Base-by-base conservation (phyloP, 2,113 vertebrate species). In the Proterorhinus semilunaris region DNA sequence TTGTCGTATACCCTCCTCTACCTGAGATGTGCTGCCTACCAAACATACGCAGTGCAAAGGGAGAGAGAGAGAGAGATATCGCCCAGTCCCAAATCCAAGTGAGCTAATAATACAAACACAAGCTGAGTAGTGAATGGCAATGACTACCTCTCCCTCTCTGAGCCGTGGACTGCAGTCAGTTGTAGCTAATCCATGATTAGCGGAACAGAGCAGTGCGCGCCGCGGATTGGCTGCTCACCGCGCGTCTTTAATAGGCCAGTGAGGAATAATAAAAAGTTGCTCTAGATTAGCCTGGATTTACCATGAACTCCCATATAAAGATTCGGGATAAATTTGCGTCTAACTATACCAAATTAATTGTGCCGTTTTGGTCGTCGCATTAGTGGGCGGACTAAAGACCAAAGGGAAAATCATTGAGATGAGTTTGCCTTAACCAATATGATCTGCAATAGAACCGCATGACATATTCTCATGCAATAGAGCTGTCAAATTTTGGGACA, bases 111-210 rank as follows among this genome's bases (percentile, higher is more conserved):
- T 79, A 84, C 62, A 79, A 69, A 68, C 0, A 15, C 69, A 71
- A 69, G 12, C 8, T 57, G 83, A 81, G 73, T 71, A 68, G 75
- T 72, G 81, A 78, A 76, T 62, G 65, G 81, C 81, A 77, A 70
- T 7, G 65, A 53, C 52, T 50, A 17, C 61, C 84, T 85, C 82
- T 86, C 79, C 81, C 77, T 80, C 65, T 74, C 74, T n/a, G 80
- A 73, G 77, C 81, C 36, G 82, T 12, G 50, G 61, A 86, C 87
- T 86, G 88, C 90, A 84, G 88, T 86, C 82, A 69, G 64, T 85
- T 82, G 82, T 80, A 66, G 80, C 85, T 88, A 83, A 89, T 89
- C 86, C 86, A 71, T 81, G 83, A 87, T 88, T 84, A 88, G 81
- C 59, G 72, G 78, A 72, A 75, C 76, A 62, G 83, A 86, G 86